Conservation (phyloP, 2,888 invertebrate genomes). For the Lepas anatifera region DNA sequence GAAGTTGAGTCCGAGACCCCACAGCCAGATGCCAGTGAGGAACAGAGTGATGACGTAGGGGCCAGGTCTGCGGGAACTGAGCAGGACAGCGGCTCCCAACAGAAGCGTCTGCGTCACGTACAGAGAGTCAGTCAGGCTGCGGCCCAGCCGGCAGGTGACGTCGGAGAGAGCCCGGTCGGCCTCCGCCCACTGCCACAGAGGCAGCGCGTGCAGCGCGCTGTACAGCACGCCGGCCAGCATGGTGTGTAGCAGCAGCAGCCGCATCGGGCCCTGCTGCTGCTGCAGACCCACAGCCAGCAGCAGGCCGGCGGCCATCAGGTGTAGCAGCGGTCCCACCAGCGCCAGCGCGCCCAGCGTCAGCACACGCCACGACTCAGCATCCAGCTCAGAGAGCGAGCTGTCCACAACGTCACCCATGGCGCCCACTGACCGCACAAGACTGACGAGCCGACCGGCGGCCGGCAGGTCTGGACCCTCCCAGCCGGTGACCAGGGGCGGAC, state of each 20-base stretch:
- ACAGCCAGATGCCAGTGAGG: not conserved
- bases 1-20: not conserved
- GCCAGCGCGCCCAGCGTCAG: not conserved
- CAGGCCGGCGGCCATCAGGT: not conserved
- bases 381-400: too few relatives aligned
- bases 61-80: not conserved
- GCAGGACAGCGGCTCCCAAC: not conserved
- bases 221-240: not conserved
- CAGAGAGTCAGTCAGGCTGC: not conserved
- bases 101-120: not conserved
- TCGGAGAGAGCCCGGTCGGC: not conserved
- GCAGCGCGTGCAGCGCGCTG: not conserved
- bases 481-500: too few relatives aligned
- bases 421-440: too few relatives aligned
- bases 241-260: slow-evolving; percentile 1
- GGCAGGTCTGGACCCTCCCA: too few relatives aligned
- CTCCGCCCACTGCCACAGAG: not conserved
- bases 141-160: not conserved
- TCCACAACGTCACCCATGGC: too few relatives aligned
- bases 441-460: too few relatives aligned
- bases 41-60: not conserved
- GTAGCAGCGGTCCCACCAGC: not conserved
- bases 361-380: not conserved
- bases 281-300: not conserved
- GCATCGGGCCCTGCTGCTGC: not conserved